Percentiles rank a stretch among this genome's conserved stretches.
Evolutionary conservation across 1,140 invertebrate species (phyloP).

Genomic region (Brachionus angularis): DNA sequence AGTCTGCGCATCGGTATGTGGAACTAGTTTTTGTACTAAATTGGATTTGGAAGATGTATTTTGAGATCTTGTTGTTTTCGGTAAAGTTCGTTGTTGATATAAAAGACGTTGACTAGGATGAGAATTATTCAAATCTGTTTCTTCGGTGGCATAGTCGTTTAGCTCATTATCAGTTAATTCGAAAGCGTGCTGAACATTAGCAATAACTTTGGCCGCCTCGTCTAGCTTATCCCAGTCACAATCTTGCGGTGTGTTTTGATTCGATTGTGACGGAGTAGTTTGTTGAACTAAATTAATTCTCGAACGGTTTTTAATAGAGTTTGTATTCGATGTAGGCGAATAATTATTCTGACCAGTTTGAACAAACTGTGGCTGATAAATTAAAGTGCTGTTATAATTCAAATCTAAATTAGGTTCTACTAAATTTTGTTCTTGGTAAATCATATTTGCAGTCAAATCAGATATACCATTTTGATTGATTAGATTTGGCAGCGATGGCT

Average conservation of each 20-base stretch:
- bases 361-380: not conserved
- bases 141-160: conserved; percentile 1
- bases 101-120: not conserved
- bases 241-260: conserved; percentile 62
- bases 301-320: too few relatives aligned
- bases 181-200: conserved; percentile 75
- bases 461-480: not conserved
- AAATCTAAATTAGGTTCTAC: not conserved
- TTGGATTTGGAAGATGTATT: not conserved
- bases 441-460: not conserved
- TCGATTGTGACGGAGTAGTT: conserved; percentile 12
- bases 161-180: conserved; percentile 12
- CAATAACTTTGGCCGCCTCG: conserved; percentile 84
- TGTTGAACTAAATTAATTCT: too few relatives aligned
- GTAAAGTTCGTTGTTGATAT: not conserved
- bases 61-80: not conserved
- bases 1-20: conserved; percentile 78
- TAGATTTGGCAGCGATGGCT: not conserved
- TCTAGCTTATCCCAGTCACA: conserved; percentile 83
- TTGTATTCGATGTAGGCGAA: not conserved
- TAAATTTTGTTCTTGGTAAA: not conserved
- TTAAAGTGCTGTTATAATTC: not conserved
- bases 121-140: not conserved
- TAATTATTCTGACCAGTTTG: not conserved
- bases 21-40: conserved; percentile 1